phyloP scores from a whole-genome alignment of 2,797 vertebrate species.

The Sphaeramia orbicularis region DNA sequence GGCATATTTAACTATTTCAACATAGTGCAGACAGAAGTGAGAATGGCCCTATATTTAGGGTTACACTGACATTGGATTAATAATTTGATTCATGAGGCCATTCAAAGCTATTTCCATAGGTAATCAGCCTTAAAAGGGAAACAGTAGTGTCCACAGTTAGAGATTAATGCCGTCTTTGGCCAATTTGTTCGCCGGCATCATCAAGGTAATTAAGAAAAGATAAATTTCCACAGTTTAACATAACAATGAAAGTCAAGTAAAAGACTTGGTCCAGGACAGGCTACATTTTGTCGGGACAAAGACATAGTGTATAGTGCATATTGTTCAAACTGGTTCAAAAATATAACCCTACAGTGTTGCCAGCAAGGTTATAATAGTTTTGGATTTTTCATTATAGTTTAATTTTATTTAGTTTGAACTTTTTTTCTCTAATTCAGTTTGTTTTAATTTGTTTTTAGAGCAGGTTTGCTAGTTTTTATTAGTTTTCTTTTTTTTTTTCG shows the following conservation, averaged over 20 bases:
- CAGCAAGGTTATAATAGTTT: no score
- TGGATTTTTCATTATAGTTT: no score
- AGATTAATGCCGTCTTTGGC: slow-evolving; percentile 78
- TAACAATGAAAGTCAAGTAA: slow-evolving; percentile 78
- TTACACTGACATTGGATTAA: slow-evolving; percentile 78
- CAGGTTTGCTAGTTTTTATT: no score
- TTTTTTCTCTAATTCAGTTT: no score
- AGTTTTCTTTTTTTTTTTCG: no score
- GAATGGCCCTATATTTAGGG: slow-evolving; percentile 64
- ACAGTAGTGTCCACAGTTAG: slow-evolving; percentile 72
- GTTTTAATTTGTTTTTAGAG: no score
- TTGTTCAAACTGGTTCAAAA: not conserved
- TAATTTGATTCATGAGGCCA: slow-evolving; percentile 81
- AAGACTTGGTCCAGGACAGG: slow-evolving; percentile 50
- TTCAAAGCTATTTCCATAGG: slow-evolving; percentile 80
- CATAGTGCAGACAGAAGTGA: slow-evolving; percentile 32
- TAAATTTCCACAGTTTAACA: slow-evolving; percentile 73
- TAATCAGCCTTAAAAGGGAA: slow-evolving; percentile 84
- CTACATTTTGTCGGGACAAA: not conserved
- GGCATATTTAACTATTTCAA: slow-evolving; percentile 57
- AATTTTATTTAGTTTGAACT: no score
- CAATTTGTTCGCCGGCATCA: slow-evolving; percentile 70
- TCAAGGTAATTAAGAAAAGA: slow-evolving; percentile 78
- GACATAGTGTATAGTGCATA: no score
- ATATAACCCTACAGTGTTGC: not conserved